These are phyloP conservation scores for Zoanthus solanderi DNA, from an alignment of 92 coral and sea anemone genomes.

Conservation along the genomic window DNA sequence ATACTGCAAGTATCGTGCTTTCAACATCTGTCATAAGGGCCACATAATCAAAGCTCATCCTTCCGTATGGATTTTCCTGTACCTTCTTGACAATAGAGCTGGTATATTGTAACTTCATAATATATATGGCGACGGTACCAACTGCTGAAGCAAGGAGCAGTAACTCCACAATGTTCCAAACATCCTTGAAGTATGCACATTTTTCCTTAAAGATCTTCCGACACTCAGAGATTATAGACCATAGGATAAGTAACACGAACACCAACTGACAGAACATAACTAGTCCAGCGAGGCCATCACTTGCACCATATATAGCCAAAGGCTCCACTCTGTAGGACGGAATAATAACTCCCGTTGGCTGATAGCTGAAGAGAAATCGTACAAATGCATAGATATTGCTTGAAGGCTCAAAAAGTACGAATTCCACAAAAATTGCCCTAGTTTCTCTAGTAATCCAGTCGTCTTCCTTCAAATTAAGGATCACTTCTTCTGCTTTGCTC, in stretches of 20 bases:
- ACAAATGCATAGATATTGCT: conserved; percentile 64
- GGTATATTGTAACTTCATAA: conserved; percentile 71
- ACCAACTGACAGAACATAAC: conserved; percentile 61
- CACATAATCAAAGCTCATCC: conserved; percentile 93
- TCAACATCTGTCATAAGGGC: conserved; percentile 75
- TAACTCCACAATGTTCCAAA: conserved; percentile 79
- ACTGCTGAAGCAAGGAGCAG: conserved; percentile 68
- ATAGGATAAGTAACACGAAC: conserved; percentile 55
- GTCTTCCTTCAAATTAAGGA: conserved; percentile 40
- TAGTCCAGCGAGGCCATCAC: conserved; percentile 44
- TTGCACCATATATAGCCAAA: conserved; percentile 72
- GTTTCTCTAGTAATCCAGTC: conserved; percentile 45
- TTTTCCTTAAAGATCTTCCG: conserved; percentile 48
- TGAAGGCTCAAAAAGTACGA: conserved; percentile 47
- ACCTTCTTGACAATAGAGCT: conserved; percentile 64
- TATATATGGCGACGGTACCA: conserved; percentile 61
- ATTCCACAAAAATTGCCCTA: conserved; percentile 46
- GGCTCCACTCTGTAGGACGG: conserved; percentile 70
- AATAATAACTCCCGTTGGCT: conserved; percentile 72
- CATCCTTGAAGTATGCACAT: conserved; percentile 71
- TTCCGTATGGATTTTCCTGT: conserved; percentile 80
- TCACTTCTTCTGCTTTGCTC: conserved; percentile 36
- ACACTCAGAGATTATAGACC: conserved; percentile 43
- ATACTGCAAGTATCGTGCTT: conserved; percentile 71
- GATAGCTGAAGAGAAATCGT: conserved; percentile 72